Percentiles rank a stretch among this genome's conserved stretches.
These are phyloP conservation scores for Umimayanthus chanpuru DNA, from an alignment of 92 coral and sea anemone species.

Conservation along the genomic window DNA sequence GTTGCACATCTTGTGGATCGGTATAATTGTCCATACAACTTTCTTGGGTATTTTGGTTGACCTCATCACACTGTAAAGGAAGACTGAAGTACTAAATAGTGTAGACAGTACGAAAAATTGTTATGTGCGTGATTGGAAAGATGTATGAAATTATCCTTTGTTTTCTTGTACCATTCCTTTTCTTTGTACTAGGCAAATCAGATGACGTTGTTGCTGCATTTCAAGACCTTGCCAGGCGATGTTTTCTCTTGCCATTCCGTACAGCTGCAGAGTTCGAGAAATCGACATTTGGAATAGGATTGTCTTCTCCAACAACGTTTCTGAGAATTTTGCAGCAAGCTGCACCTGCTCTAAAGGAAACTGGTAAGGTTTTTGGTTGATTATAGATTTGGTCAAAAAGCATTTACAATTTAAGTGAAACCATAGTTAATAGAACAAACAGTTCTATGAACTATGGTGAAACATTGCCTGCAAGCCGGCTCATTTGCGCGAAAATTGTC, in stretches of 20 bases:
- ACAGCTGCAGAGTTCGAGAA: background rate
- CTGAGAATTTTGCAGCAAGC: conserved; percentile 63
- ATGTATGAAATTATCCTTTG: background rate
- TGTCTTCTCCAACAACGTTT: conserved; percentile 64
- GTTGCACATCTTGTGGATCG: too few relatives aligned
- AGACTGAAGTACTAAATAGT: too few relatives aligned
- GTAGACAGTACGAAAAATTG: background rate
- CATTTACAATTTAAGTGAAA: too few relatives aligned
- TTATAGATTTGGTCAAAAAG: background rate
- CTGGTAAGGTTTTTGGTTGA: conserved; percentile 44
- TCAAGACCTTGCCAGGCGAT: conserved; percentile 43
- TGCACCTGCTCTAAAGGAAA: conserved; percentile 51
- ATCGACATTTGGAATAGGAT: conserved; percentile 33
- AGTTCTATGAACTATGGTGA: too few relatives aligned
- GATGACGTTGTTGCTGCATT: conserved; percentile 48
- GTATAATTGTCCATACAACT: too few relatives aligned
- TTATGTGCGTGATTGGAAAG: background rate
- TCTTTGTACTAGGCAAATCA: conserved; percentile 24
- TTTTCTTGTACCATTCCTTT: background rate
- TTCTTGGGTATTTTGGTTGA: too few relatives aligned
- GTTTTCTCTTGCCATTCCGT: conserved; percentile 35
- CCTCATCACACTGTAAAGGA: too few relatives aligned
- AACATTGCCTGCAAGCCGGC: too few relatives aligned
- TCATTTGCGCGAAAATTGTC: too few relatives aligned
- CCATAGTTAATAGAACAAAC: too few relatives aligned